Evolutionary conservation across 2,113 vertebrate genomes (phyloP).

Genomic region (Tychaedon coryphoeus): DNA sequence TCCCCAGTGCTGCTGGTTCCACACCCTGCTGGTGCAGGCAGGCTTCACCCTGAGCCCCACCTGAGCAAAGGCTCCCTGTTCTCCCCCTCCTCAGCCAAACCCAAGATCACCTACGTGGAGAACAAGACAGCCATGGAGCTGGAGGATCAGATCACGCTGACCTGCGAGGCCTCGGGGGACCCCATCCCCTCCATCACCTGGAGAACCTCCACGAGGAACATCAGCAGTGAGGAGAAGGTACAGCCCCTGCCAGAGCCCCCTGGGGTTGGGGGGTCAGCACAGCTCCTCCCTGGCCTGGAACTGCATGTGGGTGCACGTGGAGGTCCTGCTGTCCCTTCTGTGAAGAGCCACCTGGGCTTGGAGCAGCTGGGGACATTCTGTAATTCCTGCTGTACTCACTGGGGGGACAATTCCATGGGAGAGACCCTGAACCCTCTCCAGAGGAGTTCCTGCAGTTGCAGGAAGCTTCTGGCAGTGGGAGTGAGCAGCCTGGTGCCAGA

Average conservation of each 20-base stretch:
- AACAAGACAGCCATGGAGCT: constrained; percentile 92
- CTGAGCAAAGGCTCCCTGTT: background rate
- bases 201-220: constrained; percentile 85
- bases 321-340: background rate
- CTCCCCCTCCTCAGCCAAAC: constrained; percentile 82
- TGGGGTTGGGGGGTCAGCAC: background rate
- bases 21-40: background rate
- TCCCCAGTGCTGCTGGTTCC: background rate
- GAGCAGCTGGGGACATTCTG: background rate
- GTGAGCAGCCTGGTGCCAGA: background rate
- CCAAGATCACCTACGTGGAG: constrained; percentile 93
- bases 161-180: constrained; percentile 94
- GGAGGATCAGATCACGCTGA: constrained; percentile 92
- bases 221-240: constrained; percentile 96
- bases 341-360: background rate
- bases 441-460: background rate
- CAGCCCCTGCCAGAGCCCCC: background rate
- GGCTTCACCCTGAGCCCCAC: background rate
- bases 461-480: background rate
- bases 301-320: background rate
- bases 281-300: background rate
- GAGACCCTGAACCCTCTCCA: background rate
- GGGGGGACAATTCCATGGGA: background rate
- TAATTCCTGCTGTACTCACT: background rate
- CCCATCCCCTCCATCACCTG: constrained; percentile 94